Base-by-base conservation (phyloP, 2,113 vertebrate species). In the Campylorhamphus procurvoides region DNA sequence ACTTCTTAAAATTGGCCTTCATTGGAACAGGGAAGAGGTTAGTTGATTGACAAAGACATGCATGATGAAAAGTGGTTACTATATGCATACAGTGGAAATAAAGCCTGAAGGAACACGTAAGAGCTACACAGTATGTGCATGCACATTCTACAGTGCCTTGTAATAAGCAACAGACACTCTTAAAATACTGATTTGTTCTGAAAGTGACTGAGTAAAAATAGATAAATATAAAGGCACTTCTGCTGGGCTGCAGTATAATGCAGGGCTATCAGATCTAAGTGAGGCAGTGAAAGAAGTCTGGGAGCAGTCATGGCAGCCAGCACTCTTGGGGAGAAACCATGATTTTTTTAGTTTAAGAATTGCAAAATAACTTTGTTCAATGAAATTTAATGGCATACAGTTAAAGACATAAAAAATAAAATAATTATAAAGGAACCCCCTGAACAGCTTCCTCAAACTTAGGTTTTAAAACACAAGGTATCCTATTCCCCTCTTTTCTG, bases 141-240 rank as follows among this genome's bases (percentile, higher is more conserved):
- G 92, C 88, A 96, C 90, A 87, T 46, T 59, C 63, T 64, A 39
- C 78, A 90, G 78, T 95, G 95, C 85, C 91, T 75, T 74, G 33
- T 35, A 94, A 73, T 18, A 35, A 87, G 60, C 87, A 87, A 75
- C 33, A 83, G 76, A 91, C 91, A 88, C 79, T 90, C 71, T 67
- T 71, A 77, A 94, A 95, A 94, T 92, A 96, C 91, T 91, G 96
- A 82, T 97, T 69, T 97, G 94, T 75, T 93, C 92, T 96, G 92
- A 94, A 97, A 96, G 89, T 37, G 89, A 96, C 93, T 77, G 62
- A 91, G 92, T 94, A 95, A 97, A 96, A 94, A 77, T 24, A 93
- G 63, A 35, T 28, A 53, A 37, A 39, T 50, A 64, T 23, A 69
- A 89, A 94, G 66, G 69, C 28, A 68, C 31, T 87, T 85, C 47